Conservation (phyloP, 2,113 vertebrate species). For the Ardeotis arabs region DNA sequence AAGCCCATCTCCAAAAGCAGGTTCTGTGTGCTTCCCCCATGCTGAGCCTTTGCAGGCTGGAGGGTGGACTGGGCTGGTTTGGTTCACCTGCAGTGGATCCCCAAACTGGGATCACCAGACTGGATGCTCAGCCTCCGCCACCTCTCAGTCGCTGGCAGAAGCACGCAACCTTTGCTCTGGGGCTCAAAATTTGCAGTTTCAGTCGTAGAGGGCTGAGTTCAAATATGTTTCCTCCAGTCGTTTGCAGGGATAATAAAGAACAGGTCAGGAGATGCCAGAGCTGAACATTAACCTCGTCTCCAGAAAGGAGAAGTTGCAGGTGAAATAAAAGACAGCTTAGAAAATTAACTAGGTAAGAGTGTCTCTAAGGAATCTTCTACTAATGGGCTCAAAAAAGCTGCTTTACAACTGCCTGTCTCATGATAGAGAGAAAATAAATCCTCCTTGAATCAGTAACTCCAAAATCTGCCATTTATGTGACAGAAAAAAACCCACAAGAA, state of each 20-base stretch:
- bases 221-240: background rate
- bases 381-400: background rate
- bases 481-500: background rate
- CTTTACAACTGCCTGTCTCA: background rate
- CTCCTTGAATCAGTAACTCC: background rate
- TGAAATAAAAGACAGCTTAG: constrained; percentile 11
- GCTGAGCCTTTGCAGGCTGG: background rate
- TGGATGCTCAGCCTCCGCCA: background rate
- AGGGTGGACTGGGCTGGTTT: background rate
- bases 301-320: constrained; percentile 13
- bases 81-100: background rate
- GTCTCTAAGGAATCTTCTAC: background rate
- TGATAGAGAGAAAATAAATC: constrained; percentile 24
- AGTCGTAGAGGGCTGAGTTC: background rate
- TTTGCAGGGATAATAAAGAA: constrained; percentile 15
- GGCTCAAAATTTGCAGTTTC: background rate
- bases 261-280: background rate
- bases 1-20: background rate
- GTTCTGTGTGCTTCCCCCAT: background rate
- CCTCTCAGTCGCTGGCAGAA: background rate
- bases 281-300: background rate
- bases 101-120: background rate
- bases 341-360: constrained; percentile 5
- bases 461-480: background rate
- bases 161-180: background rate